Evolutionary conservation across 2,113 vertebrate species (phyloP).

Genomic region (Pelecanoides urinatrix): DNA sequence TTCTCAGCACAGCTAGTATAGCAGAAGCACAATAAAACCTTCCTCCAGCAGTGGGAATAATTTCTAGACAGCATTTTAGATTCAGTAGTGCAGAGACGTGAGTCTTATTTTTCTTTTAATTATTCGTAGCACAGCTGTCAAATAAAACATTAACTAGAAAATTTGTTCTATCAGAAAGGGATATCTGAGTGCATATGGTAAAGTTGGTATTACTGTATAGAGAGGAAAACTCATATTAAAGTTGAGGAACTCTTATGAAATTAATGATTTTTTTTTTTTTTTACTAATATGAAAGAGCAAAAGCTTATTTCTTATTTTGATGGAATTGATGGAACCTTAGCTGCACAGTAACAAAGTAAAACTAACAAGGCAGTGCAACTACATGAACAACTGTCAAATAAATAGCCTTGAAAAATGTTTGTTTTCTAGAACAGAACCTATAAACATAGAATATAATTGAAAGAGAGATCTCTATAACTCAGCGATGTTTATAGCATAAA

Average conservation of each 20-base stretch:
- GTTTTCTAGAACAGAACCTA: neutral
- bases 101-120: slow-evolving; percentile 68
- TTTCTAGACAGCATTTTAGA: slow-evolving; percentile 69
- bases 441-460: neutral
- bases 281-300: slow-evolving; percentile 21
- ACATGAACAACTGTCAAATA: neutral
- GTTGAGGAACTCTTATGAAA: slow-evolving; percentile 34
- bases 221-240: slow-evolving; percentile 43
- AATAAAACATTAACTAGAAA: slow-evolving; percentile 76
- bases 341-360: neutral
- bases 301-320: slow-evolving; percentile 51
- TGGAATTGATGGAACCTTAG: neutral
- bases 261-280: slow-evolving; percentile 42
- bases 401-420: neutral
- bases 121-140: slow-evolving; percentile 74
- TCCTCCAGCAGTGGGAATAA: slow-evolving; percentile 56
- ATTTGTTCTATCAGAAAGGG: slow-evolving; percentile 68
- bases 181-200: slow-evolving; percentile 51
- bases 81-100: slow-evolving; percentile 51
- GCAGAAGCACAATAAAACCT: slow-evolving; percentile 71
- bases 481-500: neutral
- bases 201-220: slow-evolving; percentile 44
- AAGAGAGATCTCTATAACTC: neutral
- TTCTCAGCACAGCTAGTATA: slow-evolving; percentile 55
- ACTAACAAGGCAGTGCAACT: neutral